A percentile compares a stretch with the other conserved stretches of the same genome.
phyloP scores from a whole-genome alignment of 2,797 vertebrate genomes.

The Podargus strigoides region DNA sequence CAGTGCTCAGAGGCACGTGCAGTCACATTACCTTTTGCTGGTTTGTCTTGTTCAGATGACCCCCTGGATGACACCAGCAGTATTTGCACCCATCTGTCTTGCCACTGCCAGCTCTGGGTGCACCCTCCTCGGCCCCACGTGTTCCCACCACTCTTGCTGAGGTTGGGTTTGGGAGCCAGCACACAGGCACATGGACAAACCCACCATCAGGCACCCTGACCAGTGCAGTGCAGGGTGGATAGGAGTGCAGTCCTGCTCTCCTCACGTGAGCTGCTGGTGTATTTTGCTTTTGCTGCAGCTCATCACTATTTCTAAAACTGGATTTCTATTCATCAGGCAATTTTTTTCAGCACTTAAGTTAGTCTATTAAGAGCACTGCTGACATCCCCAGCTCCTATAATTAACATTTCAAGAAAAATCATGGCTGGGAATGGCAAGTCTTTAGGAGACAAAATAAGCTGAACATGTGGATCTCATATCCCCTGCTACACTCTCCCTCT shows the following conservation, averaged over 20 bases:
- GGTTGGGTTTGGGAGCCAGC: constrained; percentile 37
- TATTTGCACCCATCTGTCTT: neutral
- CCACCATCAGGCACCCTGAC: neutral
- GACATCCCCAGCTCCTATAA: constrained; percentile 63
- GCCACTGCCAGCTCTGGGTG: neutral
- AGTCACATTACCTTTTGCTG: neutral
- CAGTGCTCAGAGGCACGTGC: neutral
- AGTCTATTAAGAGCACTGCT: constrained; percentile 54
- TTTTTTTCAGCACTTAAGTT: constrained; percentile 25
- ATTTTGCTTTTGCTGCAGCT: constrained; percentile 49
- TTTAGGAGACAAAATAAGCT: constrained; percentile 24
- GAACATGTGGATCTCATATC: neutral
- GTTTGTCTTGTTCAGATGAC: neutral
- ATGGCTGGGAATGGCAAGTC: neutral
- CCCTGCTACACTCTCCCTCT: neutral
- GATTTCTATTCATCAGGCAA: constrained; percentile 18
- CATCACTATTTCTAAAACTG: constrained; percentile 62
- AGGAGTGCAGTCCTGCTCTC: constrained; percentile 13
- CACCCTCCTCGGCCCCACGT: neutral
- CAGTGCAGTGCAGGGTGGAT: neutral
- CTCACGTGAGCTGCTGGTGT: constrained; percentile 18
- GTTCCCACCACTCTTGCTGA: neutral
- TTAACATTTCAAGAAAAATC: constrained; percentile 55
- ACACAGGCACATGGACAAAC: neutral
- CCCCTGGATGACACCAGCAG: neutral